phyloP scores from a whole-genome alignment of 2,888 invertebrate genomes.

The Hypomecis atomaria region DNA sequence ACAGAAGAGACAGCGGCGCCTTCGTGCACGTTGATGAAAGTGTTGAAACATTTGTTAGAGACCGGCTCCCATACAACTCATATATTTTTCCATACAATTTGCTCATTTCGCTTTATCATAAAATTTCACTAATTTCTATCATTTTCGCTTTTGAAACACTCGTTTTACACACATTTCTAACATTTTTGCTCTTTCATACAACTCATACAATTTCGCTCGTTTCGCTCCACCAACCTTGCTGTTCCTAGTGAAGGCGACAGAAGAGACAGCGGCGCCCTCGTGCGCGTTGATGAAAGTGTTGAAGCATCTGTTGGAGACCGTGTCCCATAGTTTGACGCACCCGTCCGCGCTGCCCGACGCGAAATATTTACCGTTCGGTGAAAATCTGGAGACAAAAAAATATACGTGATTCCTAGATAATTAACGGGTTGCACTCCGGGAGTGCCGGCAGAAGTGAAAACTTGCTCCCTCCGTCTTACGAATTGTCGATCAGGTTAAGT shows the following conservation, averaged over 20 bases:
- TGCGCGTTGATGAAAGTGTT: constrained; percentile 97
- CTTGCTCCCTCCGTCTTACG: too few species aligned
- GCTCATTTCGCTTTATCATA: too few species aligned
- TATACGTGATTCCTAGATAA: too few species aligned
- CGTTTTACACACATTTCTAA: too few species aligned
- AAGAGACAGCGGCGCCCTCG: constrained; percentile 97
- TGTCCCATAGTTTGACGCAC: constrained; percentile 98
- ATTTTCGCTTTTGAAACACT: too few species aligned
- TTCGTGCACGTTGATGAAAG: constrained; percentile 96
- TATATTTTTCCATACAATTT: too few species aligned
- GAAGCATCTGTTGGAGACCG: constrained; percentile 95
- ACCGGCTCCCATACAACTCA: constrained; percentile 99
- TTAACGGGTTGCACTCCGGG: too few species aligned
- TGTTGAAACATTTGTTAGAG: constrained; percentile 95
- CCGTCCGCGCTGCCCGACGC: constrained; percentile 97
- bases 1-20: constrained; percentile 97
- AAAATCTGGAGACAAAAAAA: constrained; percentile 59
- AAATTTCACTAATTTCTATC: too few species aligned
- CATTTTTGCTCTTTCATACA: too few species aligned
- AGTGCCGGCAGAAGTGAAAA: too few species aligned
- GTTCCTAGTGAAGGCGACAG: constrained; percentile 96
- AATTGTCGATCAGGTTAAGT: too few species aligned
- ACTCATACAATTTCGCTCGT: neutral
- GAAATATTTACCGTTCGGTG: constrained; percentile 83
- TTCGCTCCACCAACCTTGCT: constrained; percentile 89